Conservation (phyloP, 1,140 invertebrate genomes). For the Camponotus vicinus region DNA sequence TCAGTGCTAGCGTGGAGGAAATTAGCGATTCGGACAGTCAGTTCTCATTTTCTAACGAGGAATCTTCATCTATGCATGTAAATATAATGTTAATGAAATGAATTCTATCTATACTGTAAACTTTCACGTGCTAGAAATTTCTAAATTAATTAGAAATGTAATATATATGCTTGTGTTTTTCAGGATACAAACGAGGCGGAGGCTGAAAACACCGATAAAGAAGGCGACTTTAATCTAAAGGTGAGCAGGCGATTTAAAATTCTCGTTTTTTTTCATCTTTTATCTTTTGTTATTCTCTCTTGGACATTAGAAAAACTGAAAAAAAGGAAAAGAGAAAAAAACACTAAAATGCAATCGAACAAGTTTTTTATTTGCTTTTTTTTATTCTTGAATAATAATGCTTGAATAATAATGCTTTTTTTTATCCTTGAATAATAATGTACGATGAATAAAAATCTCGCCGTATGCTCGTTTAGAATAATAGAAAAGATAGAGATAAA, state of each 20-base stretch:
- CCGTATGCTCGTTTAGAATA: neutral
- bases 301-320: conserved; percentile 10
- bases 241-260: conserved; percentile 65
- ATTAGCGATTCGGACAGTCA: conserved; percentile 84
- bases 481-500: conserved; percentile 11
- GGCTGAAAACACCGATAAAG: conserved; percentile 82
- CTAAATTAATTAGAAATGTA: neutral
- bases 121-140: neutral
- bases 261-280: conserved; percentile 15
- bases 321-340: conserved; percentile 31
- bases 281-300: conserved; percentile 1
- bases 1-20: conserved; percentile 81
- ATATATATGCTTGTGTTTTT: conserved; percentile 49
- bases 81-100: conserved; percentile 31
- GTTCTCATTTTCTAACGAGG: conserved; percentile 84
- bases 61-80: conserved; percentile 84
- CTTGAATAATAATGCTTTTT: conserved; percentile 34
- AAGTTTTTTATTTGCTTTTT: conserved; percentile 29
- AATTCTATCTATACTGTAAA: neutral
- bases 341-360: conserved; percentile 12
- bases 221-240: conserved; percentile 85
- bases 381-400: conserved; percentile 42
- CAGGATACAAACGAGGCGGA: conserved; percentile 81
- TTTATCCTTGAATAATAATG: conserved; percentile 37
- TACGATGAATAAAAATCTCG: neutral